Evolutionary conservation across 2,888 invertebrate genomes (phyloP).

Genomic region (Drosophila demipolita): DNA sequence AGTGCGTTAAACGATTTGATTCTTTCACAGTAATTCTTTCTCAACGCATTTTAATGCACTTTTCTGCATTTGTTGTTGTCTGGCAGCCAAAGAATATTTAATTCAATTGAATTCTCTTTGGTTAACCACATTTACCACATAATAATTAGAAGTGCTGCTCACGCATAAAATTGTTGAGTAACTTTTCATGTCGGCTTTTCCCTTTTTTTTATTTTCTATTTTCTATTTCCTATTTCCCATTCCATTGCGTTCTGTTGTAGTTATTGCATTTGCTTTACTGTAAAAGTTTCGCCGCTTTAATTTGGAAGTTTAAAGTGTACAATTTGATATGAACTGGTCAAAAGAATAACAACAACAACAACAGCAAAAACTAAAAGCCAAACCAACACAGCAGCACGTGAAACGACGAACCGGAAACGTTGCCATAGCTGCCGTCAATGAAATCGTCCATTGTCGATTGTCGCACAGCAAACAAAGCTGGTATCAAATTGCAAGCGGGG

Average conservation of each 20-base stretch:
- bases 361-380: not conserved
- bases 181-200: conserved; percentile 45
- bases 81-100: not conserved
- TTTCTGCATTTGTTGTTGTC: conserved; percentile 25
- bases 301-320: not conserved
- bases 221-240: not conserved
- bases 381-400: conserved; percentile 3
- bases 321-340: conserved; percentile 3
- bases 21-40: conserved; percentile 17
- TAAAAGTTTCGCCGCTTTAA: conserved; percentile 16
- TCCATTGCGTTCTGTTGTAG: not conserved
- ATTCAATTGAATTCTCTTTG: not conserved
- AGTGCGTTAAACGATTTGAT: conserved; percentile 63
- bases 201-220: not conserved
- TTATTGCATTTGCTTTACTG: not conserved
- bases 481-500: not conserved
- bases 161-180: conserved; percentile 57
- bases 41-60: conserved; percentile 35
- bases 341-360: conserved; percentile 1
- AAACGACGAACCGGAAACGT: conserved; percentile 61
- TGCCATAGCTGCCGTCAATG: conserved; percentile 52
- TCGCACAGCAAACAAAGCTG: conserved; percentile 44
- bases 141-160: conserved; percentile 22
- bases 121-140: conserved; percentile 11
- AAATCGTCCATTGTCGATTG: conserved; percentile 45